These are phyloP conservation scores for Micrasema longulum DNA, from an alignment of 1,140 invertebrate species.

Conservation along the genomic window DNA sequence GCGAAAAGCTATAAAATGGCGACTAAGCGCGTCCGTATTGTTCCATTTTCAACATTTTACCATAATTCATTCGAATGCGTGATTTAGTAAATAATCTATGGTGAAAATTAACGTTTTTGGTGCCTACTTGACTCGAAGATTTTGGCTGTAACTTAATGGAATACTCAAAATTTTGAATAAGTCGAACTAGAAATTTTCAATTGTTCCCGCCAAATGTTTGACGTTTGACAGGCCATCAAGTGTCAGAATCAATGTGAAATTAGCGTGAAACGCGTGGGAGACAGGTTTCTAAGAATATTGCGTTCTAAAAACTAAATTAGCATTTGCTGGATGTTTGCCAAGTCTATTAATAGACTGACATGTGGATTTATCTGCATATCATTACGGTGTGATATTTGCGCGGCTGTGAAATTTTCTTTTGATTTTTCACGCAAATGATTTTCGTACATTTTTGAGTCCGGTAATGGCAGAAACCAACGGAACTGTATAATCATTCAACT, in stretches of 20 bases:
- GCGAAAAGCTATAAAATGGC: slow-evolving; percentile 1
- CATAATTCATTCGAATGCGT: not conserved
- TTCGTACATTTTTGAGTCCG: too few relatives aligned
- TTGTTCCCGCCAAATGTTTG: slow-evolving; percentile 6
- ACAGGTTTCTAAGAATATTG: slow-evolving; percentile 40
- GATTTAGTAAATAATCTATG: slow-evolving; percentile 6
- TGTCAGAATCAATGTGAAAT: not conserved
- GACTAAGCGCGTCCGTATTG: not conserved
- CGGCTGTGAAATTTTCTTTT: not conserved
- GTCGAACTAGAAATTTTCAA: not conserved
- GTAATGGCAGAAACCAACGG: too few relatives aligned
- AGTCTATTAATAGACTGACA: slow-evolving; percentile 39
- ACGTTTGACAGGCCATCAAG: not conserved
- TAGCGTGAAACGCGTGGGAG: slow-evolving; percentile 36
- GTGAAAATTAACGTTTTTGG: slow-evolving; percentile 17
- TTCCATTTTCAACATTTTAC: slow-evolving; percentile 2
- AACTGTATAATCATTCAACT: too few relatives aligned
- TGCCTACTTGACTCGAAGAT: not conserved
- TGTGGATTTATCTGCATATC: slow-evolving; percentile 11
- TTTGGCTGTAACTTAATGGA: too few relatives aligned
- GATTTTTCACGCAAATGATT: not conserved
- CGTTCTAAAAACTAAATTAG: slow-evolving; percentile 34
- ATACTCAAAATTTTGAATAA: too few relatives aligned
- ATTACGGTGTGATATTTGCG: not conserved
- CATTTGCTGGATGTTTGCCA: slow-evolving; percentile 40